phyloP scores from a whole-genome alignment of 2,888 invertebrate genomes.

The Pinctada fucata region DNA sequence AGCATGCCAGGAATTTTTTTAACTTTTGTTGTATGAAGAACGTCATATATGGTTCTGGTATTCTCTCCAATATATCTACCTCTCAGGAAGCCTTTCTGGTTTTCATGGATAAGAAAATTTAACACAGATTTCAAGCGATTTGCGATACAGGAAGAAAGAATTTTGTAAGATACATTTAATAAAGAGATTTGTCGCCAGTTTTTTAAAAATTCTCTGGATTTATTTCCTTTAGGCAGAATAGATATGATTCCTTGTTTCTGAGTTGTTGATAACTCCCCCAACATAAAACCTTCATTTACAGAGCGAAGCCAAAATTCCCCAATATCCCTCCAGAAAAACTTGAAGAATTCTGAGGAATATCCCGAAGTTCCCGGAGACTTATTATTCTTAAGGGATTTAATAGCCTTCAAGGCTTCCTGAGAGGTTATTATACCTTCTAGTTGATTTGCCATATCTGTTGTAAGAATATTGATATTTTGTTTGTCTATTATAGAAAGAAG shows the following conservation, averaged over 20 bases:
- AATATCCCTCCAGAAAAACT: background rate
- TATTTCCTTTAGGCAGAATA: slow-evolving; percentile 5
- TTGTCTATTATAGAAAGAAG: background rate
- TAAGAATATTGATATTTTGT: background rate
- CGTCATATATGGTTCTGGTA: slow-evolving; percentile 1
- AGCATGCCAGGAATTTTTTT: slow-evolving; percentile 4
- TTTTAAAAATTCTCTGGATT: slow-evolving; percentile 7
- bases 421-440: background rate
- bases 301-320: background rate
- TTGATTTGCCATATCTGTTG: background rate
- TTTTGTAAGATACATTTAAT: slow-evolving; percentile 8
- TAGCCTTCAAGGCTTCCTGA: background rate
- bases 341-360: background rate
- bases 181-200: background rate
- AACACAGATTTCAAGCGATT: background rate
- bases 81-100: slow-evolving; percentile 3
- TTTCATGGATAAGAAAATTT: background rate
- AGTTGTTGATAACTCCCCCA: background rate
- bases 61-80: slow-evolving; percentile 8
- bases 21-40: background rate
- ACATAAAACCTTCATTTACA: background rate
- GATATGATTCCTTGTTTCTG: slow-evolving; percentile 8
- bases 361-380: background rate
- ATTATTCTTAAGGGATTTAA: background rate
- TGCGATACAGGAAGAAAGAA: background rate